phyloP scores from a whole-genome alignment of 1,140 invertebrate genomes.

The Halictus rubicundus region DNA sequence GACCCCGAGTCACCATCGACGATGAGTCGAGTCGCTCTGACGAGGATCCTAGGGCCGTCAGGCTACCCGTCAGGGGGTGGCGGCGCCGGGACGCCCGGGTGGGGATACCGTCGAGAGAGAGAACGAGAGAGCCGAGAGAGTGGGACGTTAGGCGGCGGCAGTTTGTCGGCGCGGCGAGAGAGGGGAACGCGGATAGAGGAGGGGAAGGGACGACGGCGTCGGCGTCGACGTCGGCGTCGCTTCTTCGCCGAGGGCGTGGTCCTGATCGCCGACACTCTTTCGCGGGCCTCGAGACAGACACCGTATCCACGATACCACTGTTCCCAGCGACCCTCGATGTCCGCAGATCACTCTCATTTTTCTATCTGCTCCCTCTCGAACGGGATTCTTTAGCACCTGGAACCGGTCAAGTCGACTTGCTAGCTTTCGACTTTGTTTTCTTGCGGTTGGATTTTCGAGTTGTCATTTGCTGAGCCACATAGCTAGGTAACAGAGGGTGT shows the following conservation, averaged over 20 bases:
- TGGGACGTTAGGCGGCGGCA: slow-evolving; percentile 1
- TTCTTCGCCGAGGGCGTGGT: slow-evolving; percentile 74
- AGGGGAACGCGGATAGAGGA: slow-evolving; percentile 11
- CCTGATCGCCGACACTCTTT: slow-evolving; percentile 58
- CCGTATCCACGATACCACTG: not conserved
- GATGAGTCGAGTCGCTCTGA: slow-evolving; percentile 63
- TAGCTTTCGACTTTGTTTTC: too few species aligned
- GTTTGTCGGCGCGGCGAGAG: slow-evolving; percentile 7
- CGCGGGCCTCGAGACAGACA: slow-evolving; percentile 26
- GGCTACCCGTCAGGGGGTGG: slow-evolving; percentile 56
- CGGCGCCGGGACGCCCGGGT: slow-evolving; percentile 18
- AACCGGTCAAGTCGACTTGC: too few species aligned
- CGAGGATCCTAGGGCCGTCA: slow-evolving; percentile 63
- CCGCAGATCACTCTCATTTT: too few species aligned
- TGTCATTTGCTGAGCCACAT: too few species aligned
- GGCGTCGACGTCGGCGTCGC: slow-evolving; percentile 56
- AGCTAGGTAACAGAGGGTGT: too few species aligned
- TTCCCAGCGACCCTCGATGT: not conserved
- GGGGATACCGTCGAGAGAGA: slow-evolving; percentile 12
- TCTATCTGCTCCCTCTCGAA: too few species aligned
- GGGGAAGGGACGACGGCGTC: slow-evolving; percentile 22
- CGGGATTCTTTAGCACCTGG: too few species aligned
- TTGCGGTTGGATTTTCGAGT: too few species aligned
- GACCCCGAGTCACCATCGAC: slow-evolving; percentile 57
- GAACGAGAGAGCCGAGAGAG: slow-evolving; percentile 6